A percentile compares a stretch with the other conserved stretches of the same genome.
Evolutionary conservation across 2,113 vertebrate genomes (phyloP).

Genomic region (Eleginops maclovinus): DNA sequence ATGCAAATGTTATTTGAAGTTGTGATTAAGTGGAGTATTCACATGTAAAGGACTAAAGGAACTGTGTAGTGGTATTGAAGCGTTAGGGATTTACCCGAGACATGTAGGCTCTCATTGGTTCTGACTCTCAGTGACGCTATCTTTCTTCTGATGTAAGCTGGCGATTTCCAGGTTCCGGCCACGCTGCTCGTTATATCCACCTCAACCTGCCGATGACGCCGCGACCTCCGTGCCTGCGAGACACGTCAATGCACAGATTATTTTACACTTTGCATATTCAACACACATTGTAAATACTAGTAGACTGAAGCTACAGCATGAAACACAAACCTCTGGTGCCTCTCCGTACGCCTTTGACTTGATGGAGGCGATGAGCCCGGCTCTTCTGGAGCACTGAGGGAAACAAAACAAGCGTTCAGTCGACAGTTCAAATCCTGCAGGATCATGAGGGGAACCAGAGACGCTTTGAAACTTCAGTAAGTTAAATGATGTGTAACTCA

Average conservation of each 20-base stretch:
- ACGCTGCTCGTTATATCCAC: constrained; percentile 74
- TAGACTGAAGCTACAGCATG: not conserved
- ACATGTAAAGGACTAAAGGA: too few relatives aligned
- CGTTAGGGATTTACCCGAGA: constrained; percentile 79
- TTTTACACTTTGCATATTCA: not conserved
- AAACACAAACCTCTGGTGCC: constrained; percentile 84
- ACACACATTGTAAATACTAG: not conserved
- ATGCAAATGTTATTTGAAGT: too few relatives aligned
- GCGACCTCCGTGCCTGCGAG: constrained; percentile 86
- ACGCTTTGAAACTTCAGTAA: not conserved
- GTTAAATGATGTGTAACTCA: constrained; percentile 4
- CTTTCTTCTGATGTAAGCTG: not conserved
- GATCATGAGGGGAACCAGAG: not conserved
- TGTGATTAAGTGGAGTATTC: too few relatives aligned
- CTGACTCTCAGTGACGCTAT: constrained; percentile 57
- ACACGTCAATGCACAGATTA: accelerated
- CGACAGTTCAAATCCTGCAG: not conserved
- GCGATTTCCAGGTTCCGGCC: not conserved
- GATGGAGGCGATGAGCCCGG: constrained; percentile 87
- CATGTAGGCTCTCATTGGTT: constrained; percentile 43
- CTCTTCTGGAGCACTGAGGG: constrained; percentile 88
- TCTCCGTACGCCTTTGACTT: constrained; percentile 90
- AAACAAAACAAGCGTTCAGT: constrained; percentile 14
- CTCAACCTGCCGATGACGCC: constrained; percentile 90
- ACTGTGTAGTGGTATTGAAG: too few relatives aligned